These are phyloP conservation scores for Antigone vipio DNA, from an alignment of 2,113 vertebrate genomes.

Conservation along the genomic window DNA sequence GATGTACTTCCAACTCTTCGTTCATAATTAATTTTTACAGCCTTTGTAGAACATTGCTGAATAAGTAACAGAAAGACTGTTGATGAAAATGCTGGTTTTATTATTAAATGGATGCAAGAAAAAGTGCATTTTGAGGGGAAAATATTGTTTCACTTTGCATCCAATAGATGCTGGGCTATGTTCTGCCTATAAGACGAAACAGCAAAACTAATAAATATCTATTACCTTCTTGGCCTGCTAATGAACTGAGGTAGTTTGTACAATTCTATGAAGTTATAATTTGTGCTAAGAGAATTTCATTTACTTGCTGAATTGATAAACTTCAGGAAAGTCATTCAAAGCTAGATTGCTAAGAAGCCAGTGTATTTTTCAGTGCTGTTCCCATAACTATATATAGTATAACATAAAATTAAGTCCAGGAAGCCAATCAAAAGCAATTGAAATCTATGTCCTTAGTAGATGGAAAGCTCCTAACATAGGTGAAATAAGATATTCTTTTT, in stretches of 20 bases:
- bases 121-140: neutral
- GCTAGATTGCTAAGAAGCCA: neutral
- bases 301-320: neutral
- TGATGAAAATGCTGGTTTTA: neutral
- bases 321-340: neutral
- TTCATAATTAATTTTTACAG: neutral
- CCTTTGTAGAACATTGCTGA: neutral
- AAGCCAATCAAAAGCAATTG: neutral
- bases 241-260: neutral
- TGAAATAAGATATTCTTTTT: neutral
- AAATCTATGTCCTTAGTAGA: neutral
- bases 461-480: neutral
- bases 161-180: neutral
- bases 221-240: neutral
- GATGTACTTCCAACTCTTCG: neutral
- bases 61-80: neutral
- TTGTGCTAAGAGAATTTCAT: neutral
- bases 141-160: neutral
- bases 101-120: neutral
- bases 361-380: neutral
- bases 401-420: neutral
- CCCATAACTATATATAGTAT: neutral
- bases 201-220: neutral
- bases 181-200: neutral
- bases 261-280: neutral